Evolutionary conservation across 2,797 vertebrate genomes (phyloP).

Genomic region (Sebastes taczanowskii): DNA sequence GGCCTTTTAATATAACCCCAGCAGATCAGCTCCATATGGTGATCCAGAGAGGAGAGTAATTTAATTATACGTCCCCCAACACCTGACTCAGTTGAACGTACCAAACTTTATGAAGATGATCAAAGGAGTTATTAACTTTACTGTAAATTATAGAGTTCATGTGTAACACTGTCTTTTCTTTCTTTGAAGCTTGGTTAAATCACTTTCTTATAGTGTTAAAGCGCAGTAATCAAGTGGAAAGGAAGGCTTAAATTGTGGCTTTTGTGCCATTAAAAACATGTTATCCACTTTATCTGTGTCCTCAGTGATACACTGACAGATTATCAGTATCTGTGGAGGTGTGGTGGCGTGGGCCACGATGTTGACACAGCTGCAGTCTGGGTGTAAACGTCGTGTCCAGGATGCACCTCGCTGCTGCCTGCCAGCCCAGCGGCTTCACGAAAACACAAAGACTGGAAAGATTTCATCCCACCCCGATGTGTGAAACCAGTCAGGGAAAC

Average conservation of each 20-base stretch:
- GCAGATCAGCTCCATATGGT: conserved; percentile 52
- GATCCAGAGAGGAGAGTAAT: conserved; percentile 14
- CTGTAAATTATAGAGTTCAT: not conserved
- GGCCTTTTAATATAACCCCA: conserved; percentile 28
- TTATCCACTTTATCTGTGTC: conserved; percentile 4
- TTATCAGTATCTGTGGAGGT: conserved; percentile 31
- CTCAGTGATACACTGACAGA: not conserved
- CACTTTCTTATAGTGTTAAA: not conserved
- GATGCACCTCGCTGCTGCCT: conserved; percentile 46
- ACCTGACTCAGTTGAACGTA: conserved; percentile 7
- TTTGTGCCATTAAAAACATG: not conserved
- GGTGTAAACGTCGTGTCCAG: conserved; percentile 55
- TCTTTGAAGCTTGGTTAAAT: not conserved
- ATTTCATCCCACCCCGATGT: conserved; percentile 18
- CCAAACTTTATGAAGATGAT: conserved; percentile 13
- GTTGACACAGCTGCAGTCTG: conserved; percentile 79
- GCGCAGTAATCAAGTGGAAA: not conserved
- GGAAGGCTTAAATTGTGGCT: not conserved
- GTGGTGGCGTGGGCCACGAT: conserved; percentile 15
- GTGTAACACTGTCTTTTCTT: not conserved
- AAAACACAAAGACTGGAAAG: conserved; percentile 53
- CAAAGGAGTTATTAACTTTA: conserved; percentile 1
- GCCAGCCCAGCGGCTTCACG: conserved; percentile 8
- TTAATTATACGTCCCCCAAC: conserved; percentile 9
- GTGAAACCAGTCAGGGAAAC: conserved; percentile 29